phyloP scores from a whole-genome alignment of 2,888 invertebrate genomes.

The Trichacis sp. region DNA sequence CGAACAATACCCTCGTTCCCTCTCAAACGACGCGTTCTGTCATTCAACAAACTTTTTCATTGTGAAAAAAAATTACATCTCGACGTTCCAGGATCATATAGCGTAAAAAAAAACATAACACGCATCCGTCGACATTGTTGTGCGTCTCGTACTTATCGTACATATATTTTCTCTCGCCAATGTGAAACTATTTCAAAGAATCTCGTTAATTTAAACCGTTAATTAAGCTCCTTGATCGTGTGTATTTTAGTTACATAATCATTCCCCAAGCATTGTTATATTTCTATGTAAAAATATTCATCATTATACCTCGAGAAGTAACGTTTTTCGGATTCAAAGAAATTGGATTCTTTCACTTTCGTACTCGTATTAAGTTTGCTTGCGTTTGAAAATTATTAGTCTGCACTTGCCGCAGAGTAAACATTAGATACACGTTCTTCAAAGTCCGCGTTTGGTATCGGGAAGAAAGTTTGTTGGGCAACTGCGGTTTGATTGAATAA shows the following conservation, averaged over 20 bases:
- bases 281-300: no score
- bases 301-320: neutral
- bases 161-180: constrained; percentile 11
- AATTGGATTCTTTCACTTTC: neutral
- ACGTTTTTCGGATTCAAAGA: neutral
- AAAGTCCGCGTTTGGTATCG: constrained; percentile 27
- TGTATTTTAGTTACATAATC: constrained; percentile 11
- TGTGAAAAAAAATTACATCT: no score
- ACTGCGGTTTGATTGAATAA: constrained; percentile 28
- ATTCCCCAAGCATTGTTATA: constrained; percentile 13
- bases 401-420: constrained; percentile 25
- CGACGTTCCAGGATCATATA: constrained; percentile 24
- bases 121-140: constrained; percentile 29
- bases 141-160: neutral
- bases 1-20: no score
- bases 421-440: constrained; percentile 28
- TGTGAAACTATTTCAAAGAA: constrained; percentile 10
- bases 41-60: no score
- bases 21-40: no score
- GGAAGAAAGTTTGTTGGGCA: constrained; percentile 39
- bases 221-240: constrained; percentile 4
- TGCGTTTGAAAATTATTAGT: constrained; percentile 22
- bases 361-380: neutral
- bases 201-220: constrained; percentile 15
- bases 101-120: constrained; percentile 36